Evolutionary conservation across 2,888 invertebrate species (phyloP), one percentile per base, ranked within the genome.

Genomic region (Isoperla grammatica): DNA sequence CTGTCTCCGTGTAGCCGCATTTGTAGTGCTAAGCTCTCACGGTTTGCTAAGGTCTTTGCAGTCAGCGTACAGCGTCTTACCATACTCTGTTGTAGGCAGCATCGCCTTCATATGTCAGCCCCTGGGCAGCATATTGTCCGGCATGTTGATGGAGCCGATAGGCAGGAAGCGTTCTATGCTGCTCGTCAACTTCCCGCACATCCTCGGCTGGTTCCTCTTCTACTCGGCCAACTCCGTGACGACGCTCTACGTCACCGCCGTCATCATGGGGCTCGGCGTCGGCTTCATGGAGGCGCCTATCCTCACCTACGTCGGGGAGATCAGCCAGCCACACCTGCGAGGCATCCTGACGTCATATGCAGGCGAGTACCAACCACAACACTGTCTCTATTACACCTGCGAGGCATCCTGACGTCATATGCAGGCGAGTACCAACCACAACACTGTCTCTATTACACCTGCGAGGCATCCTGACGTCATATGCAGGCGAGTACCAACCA

Each of bases 221-320:
- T 78, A 78, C 69, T 76, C 74, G 54, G 78, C 80, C 0, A 75
- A 75, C 73, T 70, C 79, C 23, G 74, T 79, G 1, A 73, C 77
- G 1, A 73, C 75, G 0, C 68, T 82, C 57, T 81, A 78, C 69
- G 69, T 78, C 0, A 80, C 75, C 0, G 79, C 78, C 43, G 77
- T 79, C 0, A 66, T 81, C 17, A 71, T 81, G 58, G 82, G 82
- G 0, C 73, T 82, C 3, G 81, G 81, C 0, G 79, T 80, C 2
- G 81, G 82, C 0, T 75, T 82, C 13, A 81, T 82, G 81, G 81
- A 82, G 67, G 81, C 80, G 0, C 81, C 82, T 0, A 78, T 80
- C 1, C 72, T 82, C n/a, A 81, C 81, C 1, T 82, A 82, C 62
- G 76, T 82, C n/a, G 82, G 82, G 1, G 82, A 82, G 75, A 75